Base-by-base conservation (phyloP, 2,113 vertebrate genomes). In the Phalacrocorax carbo region DNA sequence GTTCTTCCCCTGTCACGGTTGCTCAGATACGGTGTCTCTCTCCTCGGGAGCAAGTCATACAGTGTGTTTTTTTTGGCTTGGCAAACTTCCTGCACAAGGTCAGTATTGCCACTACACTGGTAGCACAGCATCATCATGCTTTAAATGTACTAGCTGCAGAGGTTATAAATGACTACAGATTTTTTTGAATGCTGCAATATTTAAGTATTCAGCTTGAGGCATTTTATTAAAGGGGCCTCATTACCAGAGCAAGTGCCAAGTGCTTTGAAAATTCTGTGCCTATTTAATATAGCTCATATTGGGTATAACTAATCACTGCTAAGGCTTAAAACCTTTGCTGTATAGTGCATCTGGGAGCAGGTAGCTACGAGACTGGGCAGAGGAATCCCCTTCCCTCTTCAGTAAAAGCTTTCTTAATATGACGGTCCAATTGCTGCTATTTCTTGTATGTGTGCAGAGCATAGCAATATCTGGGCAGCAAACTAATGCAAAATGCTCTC, bases 401-500 rank as follows among this genome's bases (percentile, higher is more conserved):
- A 32, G 19, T 49, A 52, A 58, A 82, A 81, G 48, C 42, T 70
- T 92, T 91, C 49, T 40, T 1, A 3, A 34, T 82, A 66, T 22
- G 72, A 57, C 80, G 79, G 40, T 82, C 66, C 57, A 72, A 5
- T 82, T 84, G 61, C 69, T 82, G 29, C 70, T 62, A 2, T 84
- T 91, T 65, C 66, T 75, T 66, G 21, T 65, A 25, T 10, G 76
- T 38, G 65, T 55, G 52, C 58, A 61, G 42, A 72, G 81, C 75
- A 44, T 21, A 91, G 91, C 61, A 86, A 13, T 89, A 72, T 92
- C 79, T 46, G 65, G 82, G 86, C 82, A 93, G 92, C 72, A 83
- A 62, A 83, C 64, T 72, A 86, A 83, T 91, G 88, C 68, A n/a
- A 49, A 94, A 65, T 87, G 64, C 83, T 95, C 78, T 92, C n/a